Evolutionary conservation across 35 echinoderm and acorn worm genomes (phyloP).

Genomic region (Chiridota heheva): DNA sequence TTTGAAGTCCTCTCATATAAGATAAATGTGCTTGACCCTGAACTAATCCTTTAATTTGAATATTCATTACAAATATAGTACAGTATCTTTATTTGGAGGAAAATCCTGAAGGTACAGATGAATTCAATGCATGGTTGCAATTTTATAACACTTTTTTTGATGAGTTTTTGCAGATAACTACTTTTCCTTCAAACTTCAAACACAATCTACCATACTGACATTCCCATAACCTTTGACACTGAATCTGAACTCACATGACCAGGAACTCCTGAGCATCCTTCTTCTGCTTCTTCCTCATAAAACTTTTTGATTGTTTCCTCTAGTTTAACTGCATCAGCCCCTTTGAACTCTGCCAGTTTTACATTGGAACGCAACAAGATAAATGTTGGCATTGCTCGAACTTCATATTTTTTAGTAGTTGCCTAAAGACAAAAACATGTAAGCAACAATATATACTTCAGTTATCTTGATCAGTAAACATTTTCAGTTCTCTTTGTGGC

Average conservation of each 20-base stretch:
- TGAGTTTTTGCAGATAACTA: background rate
- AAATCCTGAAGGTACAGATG: background rate
- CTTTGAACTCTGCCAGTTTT: constrained; percentile 72
- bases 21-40: too few species aligned
- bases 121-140: background rate
- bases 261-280: constrained; percentile 57
- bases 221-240: background rate
- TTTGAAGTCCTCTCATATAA: too few species aligned
- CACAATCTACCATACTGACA: too few species aligned
- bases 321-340: constrained; percentile 62
- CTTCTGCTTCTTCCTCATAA: constrained; percentile 41
- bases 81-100: background rate
- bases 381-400: constrained; percentile 89
- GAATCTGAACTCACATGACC: constrained; percentile 72
- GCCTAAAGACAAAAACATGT: constrained; percentile 15
- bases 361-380: constrained; percentile 62
- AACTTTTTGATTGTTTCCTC: constrained; percentile 64
- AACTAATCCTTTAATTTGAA: too few species aligned
- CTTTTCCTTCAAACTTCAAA: background rate
- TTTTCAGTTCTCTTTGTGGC: background rate
- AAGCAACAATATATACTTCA: background rate
- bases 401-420: constrained; percentile 45
- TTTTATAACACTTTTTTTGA: background rate
- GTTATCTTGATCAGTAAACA: background rate
- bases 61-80: too few species aligned